Evolutionary conservation across 2,888 invertebrate species (phyloP).

Genomic region (Tromatobia lineatoria): DNA sequence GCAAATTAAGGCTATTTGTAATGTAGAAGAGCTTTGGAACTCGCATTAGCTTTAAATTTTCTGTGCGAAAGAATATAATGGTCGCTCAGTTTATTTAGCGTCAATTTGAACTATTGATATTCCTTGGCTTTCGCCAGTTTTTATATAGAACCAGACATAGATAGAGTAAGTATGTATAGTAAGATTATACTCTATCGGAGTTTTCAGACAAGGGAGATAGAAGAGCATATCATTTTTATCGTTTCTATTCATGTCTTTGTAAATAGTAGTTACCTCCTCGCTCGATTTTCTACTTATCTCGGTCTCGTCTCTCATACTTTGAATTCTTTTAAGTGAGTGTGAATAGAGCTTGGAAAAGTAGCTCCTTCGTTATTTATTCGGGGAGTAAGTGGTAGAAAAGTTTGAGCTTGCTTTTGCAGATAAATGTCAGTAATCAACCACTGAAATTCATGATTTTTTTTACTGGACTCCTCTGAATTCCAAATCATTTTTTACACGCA

Average conservation of each 20-base stretch:
- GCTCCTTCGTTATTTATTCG: background rate
- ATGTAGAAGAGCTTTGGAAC: too few relatives aligned
- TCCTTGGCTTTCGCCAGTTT: background rate
- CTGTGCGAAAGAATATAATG: background rate
- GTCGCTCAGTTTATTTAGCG: background rate
- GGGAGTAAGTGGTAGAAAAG: background rate
- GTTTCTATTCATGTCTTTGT: background rate
- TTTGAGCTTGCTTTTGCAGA: background rate
- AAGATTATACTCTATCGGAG: background rate
- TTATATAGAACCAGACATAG: background rate
- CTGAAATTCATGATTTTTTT: background rate
- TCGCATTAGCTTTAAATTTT: background rate
- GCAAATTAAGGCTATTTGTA: too few relatives aligned
- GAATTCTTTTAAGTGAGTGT: background rate
- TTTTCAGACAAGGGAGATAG: background rate
- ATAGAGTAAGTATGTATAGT: background rate
- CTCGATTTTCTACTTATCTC: background rate
- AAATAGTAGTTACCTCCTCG: background rate
- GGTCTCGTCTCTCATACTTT: background rate
- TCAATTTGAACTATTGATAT: background rate
- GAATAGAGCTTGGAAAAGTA: background rate
- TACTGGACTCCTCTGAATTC: background rate
- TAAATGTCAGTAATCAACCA: background rate
- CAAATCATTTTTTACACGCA: background rate
- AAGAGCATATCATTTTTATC: background rate